Evolutionary conservation across 2,888 invertebrate genomes (phyloP).

Genomic region (Pachycephus smyrnensis): DNA sequence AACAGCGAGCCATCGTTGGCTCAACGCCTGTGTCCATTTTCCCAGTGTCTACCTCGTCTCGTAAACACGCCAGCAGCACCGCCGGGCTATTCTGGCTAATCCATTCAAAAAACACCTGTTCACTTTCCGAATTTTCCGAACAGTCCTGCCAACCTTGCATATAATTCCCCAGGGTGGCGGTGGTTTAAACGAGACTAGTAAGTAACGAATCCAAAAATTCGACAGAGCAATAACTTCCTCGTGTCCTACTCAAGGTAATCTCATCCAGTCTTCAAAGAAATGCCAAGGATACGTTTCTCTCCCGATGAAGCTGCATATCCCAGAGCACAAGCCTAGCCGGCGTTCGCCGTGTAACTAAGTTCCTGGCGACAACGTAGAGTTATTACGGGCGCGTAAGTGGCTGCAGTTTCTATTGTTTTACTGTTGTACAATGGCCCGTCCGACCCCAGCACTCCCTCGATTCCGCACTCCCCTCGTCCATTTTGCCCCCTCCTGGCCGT

Average conservation of each 20-base stretch:
- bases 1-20: neutral
- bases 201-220: neutral
- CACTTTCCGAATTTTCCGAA: slow-evolving; percentile 77
- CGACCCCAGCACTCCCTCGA: slow-evolving; percentile 52
- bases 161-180: neutral
- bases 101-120: slow-evolving; percentile 86
- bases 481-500: slow-evolving; percentile 37
- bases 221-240: neutral
- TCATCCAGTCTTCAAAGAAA: neutral
- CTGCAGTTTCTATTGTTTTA: slow-evolving; percentile 64
- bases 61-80: neutral
- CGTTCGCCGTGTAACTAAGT: slow-evolving; percentile 46
- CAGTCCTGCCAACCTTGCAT: slow-evolving; percentile 69
- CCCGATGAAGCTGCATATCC: neutral
- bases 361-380: slow-evolving; percentile 46
- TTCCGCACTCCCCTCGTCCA: slow-evolving; percentile 26
- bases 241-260: neutral
- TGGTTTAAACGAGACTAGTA: neutral
- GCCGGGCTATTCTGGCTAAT: slow-evolving; percentile 63
- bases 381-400: slow-evolving; percentile 58
- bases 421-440: slow-evolving; percentile 56
- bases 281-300: neutral
- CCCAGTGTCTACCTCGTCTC: neutral
- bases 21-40: neutral
- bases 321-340: neutral